Percentiles rank a stretch among this genome's conserved stretches.
Evolutionary conservation across 2,888 invertebrate species (phyloP).

Genomic region (Drosophila siamana): DNA sequence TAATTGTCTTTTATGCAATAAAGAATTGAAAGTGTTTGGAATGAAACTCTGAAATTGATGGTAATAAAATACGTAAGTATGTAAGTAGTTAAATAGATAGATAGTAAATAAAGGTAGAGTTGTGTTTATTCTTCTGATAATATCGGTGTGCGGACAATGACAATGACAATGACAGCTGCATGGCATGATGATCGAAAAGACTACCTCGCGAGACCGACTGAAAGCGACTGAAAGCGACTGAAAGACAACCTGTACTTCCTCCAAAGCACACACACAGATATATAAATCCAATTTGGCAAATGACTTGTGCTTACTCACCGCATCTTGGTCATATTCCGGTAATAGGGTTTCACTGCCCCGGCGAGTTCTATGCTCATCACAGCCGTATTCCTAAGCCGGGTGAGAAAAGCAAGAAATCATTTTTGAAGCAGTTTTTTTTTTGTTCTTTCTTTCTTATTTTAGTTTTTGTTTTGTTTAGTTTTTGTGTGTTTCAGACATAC

Average conservation of each 20-base stretch:
- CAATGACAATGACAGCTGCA: slow-evolving; percentile 10
- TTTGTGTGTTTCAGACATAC: slow-evolving; percentile 10
- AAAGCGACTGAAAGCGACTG: too few species aligned
- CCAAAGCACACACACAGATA: not conserved
- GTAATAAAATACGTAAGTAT: slow-evolving; percentile 8
- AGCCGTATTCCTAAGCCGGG: slow-evolving; percentile 85
- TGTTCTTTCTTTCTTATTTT: not conserved
- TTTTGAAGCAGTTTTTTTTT: slow-evolving; percentile 40
- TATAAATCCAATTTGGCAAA: slow-evolving; percentile 2
- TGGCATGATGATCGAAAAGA: slow-evolving; percentile 24
- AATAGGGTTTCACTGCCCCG: slow-evolving; percentile 85
- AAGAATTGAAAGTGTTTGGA: slow-evolving; percentile 52
- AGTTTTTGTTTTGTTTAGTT: slow-evolving; percentile 1
- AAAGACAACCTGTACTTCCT: not conserved
- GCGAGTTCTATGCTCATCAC: slow-evolving; percentile 85
- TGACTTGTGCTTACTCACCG: slow-evolving; percentile 82
- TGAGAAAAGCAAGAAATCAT: slow-evolving; percentile 59
- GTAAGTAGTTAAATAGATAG: slow-evolving; percentile 1
- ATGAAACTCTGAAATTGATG: slow-evolving; percentile 19
- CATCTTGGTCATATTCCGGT: slow-evolving; percentile 85
- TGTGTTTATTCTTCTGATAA: not conserved
- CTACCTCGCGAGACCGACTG: not conserved
- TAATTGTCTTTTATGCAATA: slow-evolving; percentile 41
- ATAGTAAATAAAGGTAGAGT: not conserved
- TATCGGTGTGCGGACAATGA: slow-evolving; percentile 49